Evolutionary conservation across 2,797 vertebrate species (phyloP), one percentile per base, ranked within the genome.

Genomic region (Chiloscyllium punctatum): DNA sequence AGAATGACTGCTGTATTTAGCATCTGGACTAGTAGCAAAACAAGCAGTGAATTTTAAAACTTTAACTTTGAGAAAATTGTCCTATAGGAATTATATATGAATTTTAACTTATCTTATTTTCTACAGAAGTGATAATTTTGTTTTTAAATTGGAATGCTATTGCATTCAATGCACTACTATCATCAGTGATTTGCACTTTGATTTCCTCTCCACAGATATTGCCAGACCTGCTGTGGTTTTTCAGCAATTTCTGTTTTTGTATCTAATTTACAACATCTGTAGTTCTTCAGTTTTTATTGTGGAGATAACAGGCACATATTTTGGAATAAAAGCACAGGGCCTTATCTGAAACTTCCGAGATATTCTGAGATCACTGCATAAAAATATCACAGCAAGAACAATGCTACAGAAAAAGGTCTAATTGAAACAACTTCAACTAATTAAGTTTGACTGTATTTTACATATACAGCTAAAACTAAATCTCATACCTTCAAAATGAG

Each of bases 401-500:
- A 11, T 62, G n/a, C 30, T 18, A 53, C 13, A n/a, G 53, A 90
- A 90, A 90, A 90, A 90, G 27, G 27, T 90, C 30, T 23, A 62
- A 62, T 15, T 62, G 42, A 90, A 90, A 33, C 33, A 90, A 30
- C 87, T 33, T 4, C 87, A 57, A 90, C 15, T 53, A 62, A 90
- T 23, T 6, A 84, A 84, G 37, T 37, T 48, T 42, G 79, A 84
- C 5, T 37, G 42, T 5, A 23, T 42, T 84, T 42, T 42, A 0
- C 21, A 6, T 48, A 42, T 25, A 9, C 37, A 84, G 48, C 7
- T 25, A 25, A 84, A 18, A 48, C 8, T 48, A 84, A 33, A 66
- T 68, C 25, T 96, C 97, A 96, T 97, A 99, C 99, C 98, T 98
- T 98, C 98, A 96, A 98, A 97, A 96, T 98, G 97, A 0, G 97